These are phyloP conservation scores for Ophion ventricosus DNA, from an alignment of 2,888 invertebrate species.

Conservation along the genomic window DNA sequence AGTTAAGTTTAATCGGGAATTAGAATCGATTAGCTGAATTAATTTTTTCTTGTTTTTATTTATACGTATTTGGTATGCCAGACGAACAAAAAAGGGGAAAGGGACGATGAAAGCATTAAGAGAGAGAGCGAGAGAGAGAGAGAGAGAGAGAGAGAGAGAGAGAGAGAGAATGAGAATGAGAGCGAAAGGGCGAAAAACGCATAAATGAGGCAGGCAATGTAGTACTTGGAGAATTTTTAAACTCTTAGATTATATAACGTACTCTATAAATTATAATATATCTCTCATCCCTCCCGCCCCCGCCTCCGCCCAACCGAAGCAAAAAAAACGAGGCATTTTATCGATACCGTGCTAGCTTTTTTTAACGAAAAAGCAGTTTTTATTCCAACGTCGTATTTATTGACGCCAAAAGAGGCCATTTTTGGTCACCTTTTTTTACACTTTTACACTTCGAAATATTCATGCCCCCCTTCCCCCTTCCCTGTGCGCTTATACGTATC, in stretches of 20 bases:
- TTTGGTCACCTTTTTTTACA: conserved; percentile 51
- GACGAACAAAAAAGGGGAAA: conserved; percentile 3
- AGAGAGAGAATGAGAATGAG: not conserved
- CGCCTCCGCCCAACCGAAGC: not conserved
- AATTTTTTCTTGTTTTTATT: conserved; percentile 19
- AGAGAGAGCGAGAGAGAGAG: not conserved
- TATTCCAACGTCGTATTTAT: conserved; percentile 26
- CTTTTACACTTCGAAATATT: conserved; percentile 50
- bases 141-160: conserved; percentile 1
- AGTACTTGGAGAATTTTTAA: conserved; percentile 50
- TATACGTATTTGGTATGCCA: conserved; percentile 18
- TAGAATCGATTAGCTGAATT: not conserved
- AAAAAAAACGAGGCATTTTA: conserved; percentile 16
- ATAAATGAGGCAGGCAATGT: conserved; percentile 13
- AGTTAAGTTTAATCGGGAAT: not conserved
- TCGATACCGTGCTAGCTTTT: conserved; percentile 39
- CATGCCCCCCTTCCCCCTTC: not conserved
- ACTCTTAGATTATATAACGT: conserved; percentile 32
- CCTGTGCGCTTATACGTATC: conserved; percentile 65
- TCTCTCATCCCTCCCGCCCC: not conserved
- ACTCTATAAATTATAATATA: conserved; percentile 36
- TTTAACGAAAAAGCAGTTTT: conserved; percentile 11
- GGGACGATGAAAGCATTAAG: conserved; percentile 23
- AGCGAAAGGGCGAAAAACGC: not conserved
- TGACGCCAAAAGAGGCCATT: not conserved